Conservation (phyloP, 2,797 vertebrate species). For the Eleutherodactylus coqui region DNA sequence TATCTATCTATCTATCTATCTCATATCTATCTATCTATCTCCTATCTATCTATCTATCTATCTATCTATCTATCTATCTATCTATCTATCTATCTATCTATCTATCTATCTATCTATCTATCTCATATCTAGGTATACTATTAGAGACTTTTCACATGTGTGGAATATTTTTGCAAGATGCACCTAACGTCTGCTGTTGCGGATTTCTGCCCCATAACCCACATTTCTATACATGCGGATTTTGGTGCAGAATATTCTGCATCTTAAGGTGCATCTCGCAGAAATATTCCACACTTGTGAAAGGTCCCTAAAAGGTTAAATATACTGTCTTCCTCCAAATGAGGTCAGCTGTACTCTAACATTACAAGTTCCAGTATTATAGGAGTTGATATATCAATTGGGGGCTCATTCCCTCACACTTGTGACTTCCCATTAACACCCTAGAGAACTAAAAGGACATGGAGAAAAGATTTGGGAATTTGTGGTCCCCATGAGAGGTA, state of each 20-base stretch:
- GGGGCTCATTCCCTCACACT: not conserved
- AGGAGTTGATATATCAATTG: constrained; percentile 4
- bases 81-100: constrained; percentile 16
- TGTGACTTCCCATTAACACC: constrained; percentile 1
- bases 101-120: not conserved
- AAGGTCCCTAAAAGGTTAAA: constrained; percentile 1
- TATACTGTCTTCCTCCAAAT: not conserved
- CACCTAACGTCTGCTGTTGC: too few relatives aligned
- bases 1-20: constrained; percentile 4
- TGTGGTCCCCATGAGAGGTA: not conserved
- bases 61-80: constrained; percentile 6
- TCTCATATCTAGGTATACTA: too few relatives aligned
- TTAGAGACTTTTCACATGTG: too few relatives aligned
- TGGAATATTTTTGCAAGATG: too few relatives aligned
- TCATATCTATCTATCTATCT: not conserved
- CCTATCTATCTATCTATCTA: constrained; percentile 3
- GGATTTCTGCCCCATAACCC: too few relatives aligned
- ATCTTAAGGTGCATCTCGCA: too few relatives aligned
- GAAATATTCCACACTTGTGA: too few relatives aligned
- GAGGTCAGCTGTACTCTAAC: not conserved
- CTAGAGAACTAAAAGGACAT: constrained; percentile 6
- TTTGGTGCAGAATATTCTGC: too few relatives aligned
- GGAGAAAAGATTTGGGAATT: not conserved
- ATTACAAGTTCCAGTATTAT: not conserved
- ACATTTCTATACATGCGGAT: too few relatives aligned